Percentiles rank a stretch among this genome's conserved stretches.
Evolutionary conservation across 2,113 vertebrate genomes (phyloP).

Genomic region (Bufo gargarizans): DNA sequence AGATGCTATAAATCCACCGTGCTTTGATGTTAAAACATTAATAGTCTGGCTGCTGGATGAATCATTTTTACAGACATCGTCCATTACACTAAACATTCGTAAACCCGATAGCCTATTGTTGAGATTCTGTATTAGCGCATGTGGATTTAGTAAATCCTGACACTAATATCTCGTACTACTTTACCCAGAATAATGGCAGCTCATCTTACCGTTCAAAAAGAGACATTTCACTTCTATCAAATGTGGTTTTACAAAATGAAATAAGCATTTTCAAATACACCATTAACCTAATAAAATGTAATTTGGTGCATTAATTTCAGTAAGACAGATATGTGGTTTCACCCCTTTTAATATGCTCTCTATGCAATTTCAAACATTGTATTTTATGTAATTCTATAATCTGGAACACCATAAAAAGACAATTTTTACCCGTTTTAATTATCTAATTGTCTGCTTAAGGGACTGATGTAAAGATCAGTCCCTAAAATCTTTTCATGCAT

Average conservation of each 20-base stretch:
- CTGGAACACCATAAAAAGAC: slow-evolving; percentile 37
- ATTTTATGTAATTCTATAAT: slow-evolving; percentile 45
- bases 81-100: neutral
- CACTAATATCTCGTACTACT: neutral
- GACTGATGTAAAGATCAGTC: slow-evolving; percentile 15
- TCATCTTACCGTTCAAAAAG: neutral
- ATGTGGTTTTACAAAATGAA: slow-evolving; percentile 14
- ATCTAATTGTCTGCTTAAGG: slow-evolving; percentile 31
- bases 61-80: neutral
- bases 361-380: slow-evolving; percentile 37
- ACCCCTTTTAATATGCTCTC: slow-evolving; percentile 40
- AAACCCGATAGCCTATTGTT: neutral
- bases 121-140: neutral
- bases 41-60: neutral
- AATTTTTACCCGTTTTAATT: slow-evolving; percentile 37
- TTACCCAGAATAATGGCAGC: neutral
- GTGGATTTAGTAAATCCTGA: neutral
- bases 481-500: slow-evolving; percentile 13
- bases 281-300: slow-evolving; percentile 49
- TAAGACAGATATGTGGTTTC: slow-evolving; percentile 41
- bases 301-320: slow-evolving; percentile 32
- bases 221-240: slow-evolving; percentile 34
- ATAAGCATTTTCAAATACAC: slow-evolving; percentile 47
- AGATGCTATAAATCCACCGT: too few relatives aligned
- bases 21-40: neutral